Conservation (phyloP, 2,113 vertebrate genomes). For the Prietella phreatophila region DNA sequence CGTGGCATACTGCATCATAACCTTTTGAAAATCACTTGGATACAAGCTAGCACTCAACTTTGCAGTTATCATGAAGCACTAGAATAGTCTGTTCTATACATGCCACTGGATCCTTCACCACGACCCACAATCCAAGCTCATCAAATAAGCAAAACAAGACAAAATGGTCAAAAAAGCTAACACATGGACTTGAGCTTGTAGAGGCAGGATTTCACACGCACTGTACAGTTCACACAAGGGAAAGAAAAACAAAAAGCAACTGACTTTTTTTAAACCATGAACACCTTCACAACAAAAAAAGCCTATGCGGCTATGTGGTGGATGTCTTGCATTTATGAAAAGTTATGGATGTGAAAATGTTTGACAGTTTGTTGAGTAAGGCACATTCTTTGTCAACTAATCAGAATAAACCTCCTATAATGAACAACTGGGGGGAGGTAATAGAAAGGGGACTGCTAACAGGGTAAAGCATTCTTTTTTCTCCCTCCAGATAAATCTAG, state of each 20-base stretch:
- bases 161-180: conserved; percentile 30
- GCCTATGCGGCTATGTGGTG: conserved; percentile 61
- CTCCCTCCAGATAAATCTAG: conserved; percentile 47
- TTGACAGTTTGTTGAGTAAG: conserved; percentile 76
- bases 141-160: conserved; percentile 29
- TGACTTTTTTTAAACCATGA: conserved; percentile 60
- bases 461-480: conserved; percentile 25
- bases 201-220: conserved; percentile 48
- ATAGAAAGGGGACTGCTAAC: conserved; percentile 62
- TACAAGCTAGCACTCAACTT: conserved; percentile 35
- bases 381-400: conserved; percentile 85
- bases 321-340: conserved; percentile 68
- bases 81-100: conserved; percentile 38
- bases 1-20: not conserved
- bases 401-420: conserved; percentile 63
- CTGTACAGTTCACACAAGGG: conserved; percentile 44
- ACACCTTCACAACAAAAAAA: conserved; percentile 69
- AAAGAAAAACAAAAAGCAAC: conserved; percentile 40
- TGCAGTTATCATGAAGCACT: conserved; percentile 29
- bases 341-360: conserved; percentile 78
- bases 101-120: conserved; percentile 15
- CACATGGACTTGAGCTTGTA: conserved; percentile 29
- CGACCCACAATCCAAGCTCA: conserved; percentile 7
- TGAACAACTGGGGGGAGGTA: conserved; percentile 70
- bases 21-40: not conserved